Evolutionary conservation across 1,140 invertebrate genomes (phyloP).

Genomic region (Pararge aegeria): DNA sequence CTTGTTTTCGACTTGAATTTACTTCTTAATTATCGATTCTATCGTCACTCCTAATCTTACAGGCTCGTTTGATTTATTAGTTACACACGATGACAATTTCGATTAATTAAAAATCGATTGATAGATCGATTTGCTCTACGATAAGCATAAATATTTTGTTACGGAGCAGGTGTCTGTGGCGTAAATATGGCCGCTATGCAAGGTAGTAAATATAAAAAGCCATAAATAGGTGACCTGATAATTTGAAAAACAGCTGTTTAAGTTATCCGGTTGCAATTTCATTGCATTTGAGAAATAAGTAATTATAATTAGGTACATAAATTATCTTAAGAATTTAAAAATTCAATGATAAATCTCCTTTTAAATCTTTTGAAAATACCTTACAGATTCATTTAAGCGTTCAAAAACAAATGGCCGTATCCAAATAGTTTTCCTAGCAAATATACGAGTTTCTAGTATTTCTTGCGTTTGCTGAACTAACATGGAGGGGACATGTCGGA

Average conservation of each 20-base stretch:
- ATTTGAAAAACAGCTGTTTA: not conserved
- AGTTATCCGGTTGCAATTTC: too few relatives aligned
- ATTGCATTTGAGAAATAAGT: not conserved
- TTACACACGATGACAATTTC: not conserved
- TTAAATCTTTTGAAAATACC: not conserved
- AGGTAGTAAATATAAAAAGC: not conserved
- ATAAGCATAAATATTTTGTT: not conserved
- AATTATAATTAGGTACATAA: not conserved
- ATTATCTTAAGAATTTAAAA: too few relatives aligned
- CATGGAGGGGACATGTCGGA: conserved; percentile 27
- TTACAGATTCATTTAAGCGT: not conserved
- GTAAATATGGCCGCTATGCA: not conserved
- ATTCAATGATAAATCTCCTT: too few relatives aligned
- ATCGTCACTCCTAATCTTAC: not conserved
- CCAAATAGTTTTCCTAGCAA: conserved; percentile 34
- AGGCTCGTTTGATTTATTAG: not conserved
- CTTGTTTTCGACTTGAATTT: conserved; percentile 4
- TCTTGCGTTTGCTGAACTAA: conserved; percentile 28
- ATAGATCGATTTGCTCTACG: not conserved
- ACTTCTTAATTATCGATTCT: conserved; percentile 4
- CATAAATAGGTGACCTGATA: not conserved
- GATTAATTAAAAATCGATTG: not conserved
- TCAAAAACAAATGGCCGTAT: conserved; percentile 25
- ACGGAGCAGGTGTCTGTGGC: not conserved
- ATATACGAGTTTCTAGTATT: conserved; percentile 28